phyloP scores from a whole-genome alignment of 2,113 vertebrate genomes.

The Peucedramus taeniatus region DNA sequence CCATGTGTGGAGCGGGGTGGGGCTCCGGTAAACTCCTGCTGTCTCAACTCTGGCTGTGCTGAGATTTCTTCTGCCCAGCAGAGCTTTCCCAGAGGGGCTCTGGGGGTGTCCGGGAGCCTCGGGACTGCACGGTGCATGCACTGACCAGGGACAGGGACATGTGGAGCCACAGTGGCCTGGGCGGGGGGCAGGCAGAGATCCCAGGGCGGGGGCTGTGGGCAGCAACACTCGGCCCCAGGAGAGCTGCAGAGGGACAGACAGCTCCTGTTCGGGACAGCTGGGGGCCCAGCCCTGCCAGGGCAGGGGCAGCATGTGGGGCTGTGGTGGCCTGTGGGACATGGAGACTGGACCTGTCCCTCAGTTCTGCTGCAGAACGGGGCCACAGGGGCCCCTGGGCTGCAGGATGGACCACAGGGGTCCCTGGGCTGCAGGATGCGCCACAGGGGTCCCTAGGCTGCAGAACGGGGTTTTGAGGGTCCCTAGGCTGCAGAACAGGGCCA shows the following conservation, averaged over 20 bases:
- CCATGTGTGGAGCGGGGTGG: accelerated
- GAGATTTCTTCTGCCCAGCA: not conserved
- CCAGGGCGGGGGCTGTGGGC: not conserved
- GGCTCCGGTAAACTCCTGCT: not conserved
- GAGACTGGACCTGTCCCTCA: not conserved
- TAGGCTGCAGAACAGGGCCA: not conserved
- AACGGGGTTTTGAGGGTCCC: too few relatives aligned
- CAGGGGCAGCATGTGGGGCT: not conserved
- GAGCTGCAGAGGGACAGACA: not conserved
- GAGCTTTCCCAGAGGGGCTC: not conserved
- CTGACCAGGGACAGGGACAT: not conserved
- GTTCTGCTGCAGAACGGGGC: not conserved
- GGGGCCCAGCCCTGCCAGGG: not conserved
- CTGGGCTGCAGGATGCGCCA: too few relatives aligned
- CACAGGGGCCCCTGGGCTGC: not conserved
- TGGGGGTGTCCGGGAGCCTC: not conserved
- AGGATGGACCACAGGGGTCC: not conserved
- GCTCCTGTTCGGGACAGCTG: not conserved
- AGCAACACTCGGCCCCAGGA: not conserved
- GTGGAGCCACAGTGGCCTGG: accelerated
- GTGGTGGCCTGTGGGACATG: not conserved
- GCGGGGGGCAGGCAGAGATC: not conserved
- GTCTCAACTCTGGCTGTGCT: not conserved
- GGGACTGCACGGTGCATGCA: accelerated
- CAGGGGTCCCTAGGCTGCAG: too few relatives aligned